Conservation (phyloP, 2,113 vertebrate species). For the Corythornis cristatus region DNA sequence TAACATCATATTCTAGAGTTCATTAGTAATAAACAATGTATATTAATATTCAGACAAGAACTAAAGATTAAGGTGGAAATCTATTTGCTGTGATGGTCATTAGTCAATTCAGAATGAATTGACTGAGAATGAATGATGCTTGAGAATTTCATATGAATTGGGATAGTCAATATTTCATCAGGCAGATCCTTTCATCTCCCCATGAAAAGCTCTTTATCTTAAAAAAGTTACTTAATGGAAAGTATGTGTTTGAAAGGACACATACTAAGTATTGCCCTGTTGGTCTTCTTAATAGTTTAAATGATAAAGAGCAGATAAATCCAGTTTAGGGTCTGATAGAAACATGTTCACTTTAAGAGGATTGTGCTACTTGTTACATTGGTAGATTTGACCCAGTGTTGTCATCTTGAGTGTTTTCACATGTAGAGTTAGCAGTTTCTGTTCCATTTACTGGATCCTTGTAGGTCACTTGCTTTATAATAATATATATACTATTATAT, state of each 20-base stretch:
- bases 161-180: constrained; percentile 52
- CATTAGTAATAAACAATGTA: constrained; percentile 69
- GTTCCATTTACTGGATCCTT: not conserved
- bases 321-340: not conserved
- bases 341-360: not conserved
- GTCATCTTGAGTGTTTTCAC: not conserved
- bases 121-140: constrained; percentile 16
- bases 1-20: constrained; percentile 63
- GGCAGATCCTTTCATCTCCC: constrained; percentile 6
- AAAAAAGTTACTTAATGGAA: constrained; percentile 23
- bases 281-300: not conserved
- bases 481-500: no score
- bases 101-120: constrained; percentile 63
- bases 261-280: not conserved
- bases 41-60: constrained; percentile 63
- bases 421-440: not conserved
- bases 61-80: constrained; percentile 58
- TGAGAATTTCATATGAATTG: constrained; percentile 25
- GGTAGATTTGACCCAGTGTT: not conserved
- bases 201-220: constrained; percentile 42
- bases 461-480: not conserved
- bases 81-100: constrained; percentile 54
- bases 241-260: not conserved
- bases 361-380: not conserved
- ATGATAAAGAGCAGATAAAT: not conserved